Conservation (phyloP, 1,140 invertebrate genomes). For the Steinernema feltiae region DNA sequence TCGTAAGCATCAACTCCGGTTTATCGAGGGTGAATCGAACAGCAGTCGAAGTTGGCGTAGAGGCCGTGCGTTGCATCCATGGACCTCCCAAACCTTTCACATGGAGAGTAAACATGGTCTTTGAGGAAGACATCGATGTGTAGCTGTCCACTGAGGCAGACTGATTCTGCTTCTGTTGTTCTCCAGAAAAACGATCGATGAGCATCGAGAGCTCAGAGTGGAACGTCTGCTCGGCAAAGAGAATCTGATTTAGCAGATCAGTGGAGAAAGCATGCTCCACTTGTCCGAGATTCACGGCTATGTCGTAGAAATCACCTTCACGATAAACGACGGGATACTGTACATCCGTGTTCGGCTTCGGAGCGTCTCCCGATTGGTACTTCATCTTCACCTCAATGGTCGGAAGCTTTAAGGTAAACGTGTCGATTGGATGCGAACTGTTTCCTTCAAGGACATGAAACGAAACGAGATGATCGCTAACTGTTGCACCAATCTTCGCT, state of each 20-base stretch:
- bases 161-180: constrained; percentile 6
- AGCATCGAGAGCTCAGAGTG: constrained; percentile 71
- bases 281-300: constrained; percentile 74
- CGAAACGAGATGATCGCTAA: constrained; percentile 39
- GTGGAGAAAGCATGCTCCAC: constrained; percentile 94
- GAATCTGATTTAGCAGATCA: constrained; percentile 90
- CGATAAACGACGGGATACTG: constrained; percentile 31
- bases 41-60: constrained; percentile 90
- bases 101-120: constrained; percentile 76
- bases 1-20: constrained; percentile 61
- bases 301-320: constrained; percentile 68
- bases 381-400: constrained; percentile 35
- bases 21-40: constrained; percentile 83
- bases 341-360: constrained; percentile 51
- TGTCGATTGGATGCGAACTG: constrained; percentile 37
- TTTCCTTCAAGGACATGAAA: constrained; percentile 39
- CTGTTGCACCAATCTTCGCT: constrained; percentile 24
- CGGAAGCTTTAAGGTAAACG: constrained; percentile 46
- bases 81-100: constrained; percentile 59
- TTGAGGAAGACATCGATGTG: constrained; percentile 31
- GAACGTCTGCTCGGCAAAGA: constrained; percentile 97
- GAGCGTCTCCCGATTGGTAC: constrained; percentile 27
- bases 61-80: constrained; percentile 90
- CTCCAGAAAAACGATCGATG: constrained; percentile 33
- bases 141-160: constrained; percentile 10